Conservation (phyloP, 2,113 vertebrate species). For the Pseudolaguvia tuberculata region DNA sequence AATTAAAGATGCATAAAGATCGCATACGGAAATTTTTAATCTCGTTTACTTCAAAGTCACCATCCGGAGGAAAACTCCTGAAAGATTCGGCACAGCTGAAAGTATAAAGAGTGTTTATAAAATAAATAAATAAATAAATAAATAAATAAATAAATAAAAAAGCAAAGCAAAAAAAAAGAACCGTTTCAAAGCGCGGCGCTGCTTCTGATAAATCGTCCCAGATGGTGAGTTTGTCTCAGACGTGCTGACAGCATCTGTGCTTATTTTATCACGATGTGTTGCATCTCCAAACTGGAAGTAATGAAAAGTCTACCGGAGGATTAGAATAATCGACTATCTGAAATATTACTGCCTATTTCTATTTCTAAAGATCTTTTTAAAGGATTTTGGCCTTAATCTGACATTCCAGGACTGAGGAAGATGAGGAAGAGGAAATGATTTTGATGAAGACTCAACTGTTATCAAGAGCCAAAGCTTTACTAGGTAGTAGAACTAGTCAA, state of each 20-base stretch:
- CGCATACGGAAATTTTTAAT: slow-evolving; percentile 4
- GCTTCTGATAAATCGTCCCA: slow-evolving; percentile 20
- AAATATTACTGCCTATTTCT: not conserved
- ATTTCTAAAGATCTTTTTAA: not conserved
- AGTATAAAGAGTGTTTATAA: slow-evolving; percentile 19
- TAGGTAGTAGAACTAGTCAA: not conserved
- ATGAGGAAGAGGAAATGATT: not conserved
- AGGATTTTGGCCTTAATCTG: not conserved
- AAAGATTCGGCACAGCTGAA: slow-evolving; percentile 9
- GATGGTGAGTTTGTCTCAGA: slow-evolving; percentile 19
- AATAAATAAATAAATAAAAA: not conserved
- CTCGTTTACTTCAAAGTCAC: slow-evolving; percentile 8
- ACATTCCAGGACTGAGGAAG: not conserved
- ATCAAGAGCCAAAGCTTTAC: not conserved
- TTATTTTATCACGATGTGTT: slow-evolving; percentile 22
- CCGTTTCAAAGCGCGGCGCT: slow-evolving; percentile 14
- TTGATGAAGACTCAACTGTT: not conserved
- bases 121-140: not conserved
- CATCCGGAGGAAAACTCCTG: slow-evolving; percentile 6
- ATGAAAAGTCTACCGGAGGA: not conserved
- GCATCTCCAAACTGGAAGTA: slow-evolving; percentile 6
- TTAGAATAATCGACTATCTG: not conserved
- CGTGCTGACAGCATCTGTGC: slow-evolving; percentile 14
- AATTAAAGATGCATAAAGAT: slow-evolving; percentile 15
- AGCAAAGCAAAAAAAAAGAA: no score